Evolutionary conservation across 2,797 vertebrate species (phyloP).

Genomic region (Aldrovandia affinis): DNA sequence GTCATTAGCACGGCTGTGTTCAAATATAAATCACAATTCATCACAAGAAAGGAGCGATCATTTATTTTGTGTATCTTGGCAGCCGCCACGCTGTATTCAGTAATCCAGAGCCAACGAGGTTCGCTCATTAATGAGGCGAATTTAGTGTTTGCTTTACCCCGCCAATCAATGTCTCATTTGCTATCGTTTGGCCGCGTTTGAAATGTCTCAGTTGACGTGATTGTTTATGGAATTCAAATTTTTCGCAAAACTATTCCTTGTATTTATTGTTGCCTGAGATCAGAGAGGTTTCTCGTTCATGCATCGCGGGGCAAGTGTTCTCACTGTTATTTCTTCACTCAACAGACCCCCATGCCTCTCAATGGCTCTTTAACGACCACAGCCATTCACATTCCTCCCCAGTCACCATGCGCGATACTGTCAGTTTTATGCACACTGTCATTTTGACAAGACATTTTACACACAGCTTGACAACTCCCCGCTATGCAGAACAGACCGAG

Average conservation of each 20-base stretch:
- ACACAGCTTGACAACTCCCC: neutral
- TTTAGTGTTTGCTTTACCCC: constrained; percentile 43
- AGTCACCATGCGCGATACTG: neutral
- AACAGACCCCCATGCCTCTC: neutral
- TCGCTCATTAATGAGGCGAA: constrained; percentile 58
- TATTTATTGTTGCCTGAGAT: constrained; percentile 33
- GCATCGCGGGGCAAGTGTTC: constrained; percentile 37
- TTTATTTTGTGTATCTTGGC: constrained; percentile 72
- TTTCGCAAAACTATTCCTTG: neutral
- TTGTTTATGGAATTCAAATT: constrained; percentile 30
- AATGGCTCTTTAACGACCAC: constrained; percentile 53
- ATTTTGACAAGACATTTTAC: neutral
- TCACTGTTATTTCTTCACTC: neutral
- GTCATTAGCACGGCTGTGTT: constrained; percentile 83
- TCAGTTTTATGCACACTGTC: neutral
- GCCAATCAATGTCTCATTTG: constrained; percentile 48
- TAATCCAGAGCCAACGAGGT: constrained; percentile 62
- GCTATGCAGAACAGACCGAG: neutral
- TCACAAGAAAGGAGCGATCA: constrained; percentile 77
- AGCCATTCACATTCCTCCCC: neutral
- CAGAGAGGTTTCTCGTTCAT: constrained; percentile 18
- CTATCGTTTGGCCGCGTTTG: neutral
- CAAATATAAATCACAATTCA: constrained; percentile 84
- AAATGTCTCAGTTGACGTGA: constrained; percentile 26
- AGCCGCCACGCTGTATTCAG: constrained; percentile 71